These are phyloP conservation scores for Podocnemis expansa DNA, from an alignment of 2,113 vertebrate species.

Conservation along the genomic window DNA sequence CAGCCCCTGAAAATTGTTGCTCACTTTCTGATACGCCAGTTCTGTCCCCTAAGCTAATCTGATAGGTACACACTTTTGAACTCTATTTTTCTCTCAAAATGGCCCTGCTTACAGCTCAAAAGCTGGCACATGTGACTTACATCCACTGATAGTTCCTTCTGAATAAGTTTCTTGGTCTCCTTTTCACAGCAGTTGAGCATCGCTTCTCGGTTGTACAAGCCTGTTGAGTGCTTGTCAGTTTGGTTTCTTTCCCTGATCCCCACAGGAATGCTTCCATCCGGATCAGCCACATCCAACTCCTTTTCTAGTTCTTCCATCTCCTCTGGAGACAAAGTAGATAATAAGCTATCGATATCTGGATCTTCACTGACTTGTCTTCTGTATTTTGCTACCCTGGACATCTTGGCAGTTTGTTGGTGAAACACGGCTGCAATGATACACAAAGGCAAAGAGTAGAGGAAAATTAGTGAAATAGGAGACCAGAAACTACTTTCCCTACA, in stretches of 20 bases:
- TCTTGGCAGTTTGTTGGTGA: slow-evolving; percentile 69
- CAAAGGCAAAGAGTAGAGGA: slow-evolving; percentile 42
- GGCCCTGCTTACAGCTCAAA: neutral
- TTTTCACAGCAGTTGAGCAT: slow-evolving; percentile 75
- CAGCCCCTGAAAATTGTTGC: neutral
- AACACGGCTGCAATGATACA: slow-evolving; percentile 50
- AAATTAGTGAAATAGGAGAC: slow-evolving; percentile 29
- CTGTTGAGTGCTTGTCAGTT: slow-evolving; percentile 73
- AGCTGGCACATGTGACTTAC: slow-evolving; percentile 74
- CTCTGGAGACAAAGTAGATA: slow-evolving; percentile 86
- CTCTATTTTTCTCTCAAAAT: neutral
- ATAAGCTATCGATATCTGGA: slow-evolving; percentile 84
- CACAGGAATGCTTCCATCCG: slow-evolving; percentile 79
- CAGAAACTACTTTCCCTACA: neutral
- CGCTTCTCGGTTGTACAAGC: slow-evolving; percentile 73
- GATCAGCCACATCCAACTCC: slow-evolving; percentile 87
- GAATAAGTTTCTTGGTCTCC: slow-evolving; percentile 78
- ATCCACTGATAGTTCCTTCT: slow-evolving; percentile 84
- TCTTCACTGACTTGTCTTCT: slow-evolving; percentile 86
- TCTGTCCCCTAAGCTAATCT: neutral
- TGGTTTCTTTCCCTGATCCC: slow-evolving; percentile 75
- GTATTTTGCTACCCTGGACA: slow-evolving; percentile 85
- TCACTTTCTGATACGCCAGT: accelerated
- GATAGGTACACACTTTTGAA: accelerated
- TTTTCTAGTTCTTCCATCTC: slow-evolving; percentile 89